A percentile compares a stretch with the other conserved stretches of the same genome.
Evolutionary conservation across 2,888 invertebrate genomes (phyloP).

Genomic region (Troides helena): DNA sequence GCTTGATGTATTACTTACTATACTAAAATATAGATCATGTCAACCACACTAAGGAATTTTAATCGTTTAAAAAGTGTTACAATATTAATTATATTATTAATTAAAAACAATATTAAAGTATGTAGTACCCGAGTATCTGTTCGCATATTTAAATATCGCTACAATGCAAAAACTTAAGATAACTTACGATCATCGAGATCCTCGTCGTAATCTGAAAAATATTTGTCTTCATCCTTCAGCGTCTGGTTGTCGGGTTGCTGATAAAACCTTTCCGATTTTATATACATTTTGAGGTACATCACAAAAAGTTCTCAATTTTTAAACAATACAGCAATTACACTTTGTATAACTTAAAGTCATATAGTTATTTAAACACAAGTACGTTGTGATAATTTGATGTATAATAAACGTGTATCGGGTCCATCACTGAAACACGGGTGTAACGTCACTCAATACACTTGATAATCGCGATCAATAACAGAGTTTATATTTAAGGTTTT

Average conservation of each 20-base stretch:
- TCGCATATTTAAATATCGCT: neutral
- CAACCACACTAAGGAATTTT: too few relatives aligned
- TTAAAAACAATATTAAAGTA: neutral
- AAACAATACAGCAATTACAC: constrained; percentile 1
- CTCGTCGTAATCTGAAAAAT: constrained; percentile 69
- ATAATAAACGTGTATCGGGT: neutral
- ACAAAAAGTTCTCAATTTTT: constrained; percentile 37
- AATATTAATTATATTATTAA: too few relatives aligned
- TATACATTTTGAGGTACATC: constrained; percentile 75
- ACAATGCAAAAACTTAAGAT: neutral
- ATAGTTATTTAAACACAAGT: neutral
- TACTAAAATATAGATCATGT: too few relatives aligned
- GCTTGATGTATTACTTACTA: too few relatives aligned
- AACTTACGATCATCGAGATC: constrained; percentile 69
- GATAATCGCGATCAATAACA: constrained; percentile 13
- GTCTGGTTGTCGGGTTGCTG: constrained; percentile 63
- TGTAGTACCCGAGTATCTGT: neutral
- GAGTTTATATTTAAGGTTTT: neutral
- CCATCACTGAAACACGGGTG: neutral
- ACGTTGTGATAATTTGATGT: neutral
- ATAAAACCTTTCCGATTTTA: constrained; percentile 72
- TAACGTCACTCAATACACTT: neutral
- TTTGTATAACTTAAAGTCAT: constrained; percentile 2
- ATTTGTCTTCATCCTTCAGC: constrained; percentile 60
- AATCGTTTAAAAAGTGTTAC: too few relatives aligned